Evolutionary conservation across 2,113 vertebrate species (phyloP), one percentile per base, ranked within the genome.

Genomic region (Heterochromis multidens): DNA sequence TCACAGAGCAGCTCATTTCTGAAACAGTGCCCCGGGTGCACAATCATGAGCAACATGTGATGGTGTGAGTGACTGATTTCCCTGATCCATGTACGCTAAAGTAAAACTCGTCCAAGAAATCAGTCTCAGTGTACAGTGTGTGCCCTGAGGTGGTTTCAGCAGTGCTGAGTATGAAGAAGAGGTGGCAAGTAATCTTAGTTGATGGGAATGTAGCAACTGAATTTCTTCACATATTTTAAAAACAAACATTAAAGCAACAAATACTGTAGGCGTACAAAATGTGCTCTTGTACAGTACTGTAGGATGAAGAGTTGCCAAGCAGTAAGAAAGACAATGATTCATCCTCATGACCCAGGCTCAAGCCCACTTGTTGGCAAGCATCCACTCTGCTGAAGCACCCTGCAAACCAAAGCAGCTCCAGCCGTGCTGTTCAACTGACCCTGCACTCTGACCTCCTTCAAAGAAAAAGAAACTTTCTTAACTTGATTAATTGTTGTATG

Each of bases 41-140:
- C 21, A 74, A 70, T 76, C 80, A 87, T 82, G 86, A 88, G 81
- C 81, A 79, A 62, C 85, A 88, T 79, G 88, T 92, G 91, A 88
- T 5, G 84, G 46, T 6, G 76, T 13, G 1, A 86, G 46, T 77
- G 85, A 81, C 79, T 52, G 80, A 83, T 81, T 63, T 37, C 79
- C 84, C 62, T 29, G 21, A 80, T 78, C 74, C 25, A 54, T 65
- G 83, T 62, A 21, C 19, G 40, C 83, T 62, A 16, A 58, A 87
- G 79, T 80, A 58, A 25, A 79, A 78, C 46, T 60, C 21, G 59
- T 72, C 35, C 76, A 33, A 67, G 60, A 79, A 89, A 58, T 27
- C 52, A 56, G 35, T 12, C 63, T 76, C 65, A 58, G 37, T 16
- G 3, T 49, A n/a, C 63, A 77, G 59, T 10, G 21, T 19, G 74